Conservation (phyloP, 2,888 invertebrate species). For the Labia minor region DNA sequence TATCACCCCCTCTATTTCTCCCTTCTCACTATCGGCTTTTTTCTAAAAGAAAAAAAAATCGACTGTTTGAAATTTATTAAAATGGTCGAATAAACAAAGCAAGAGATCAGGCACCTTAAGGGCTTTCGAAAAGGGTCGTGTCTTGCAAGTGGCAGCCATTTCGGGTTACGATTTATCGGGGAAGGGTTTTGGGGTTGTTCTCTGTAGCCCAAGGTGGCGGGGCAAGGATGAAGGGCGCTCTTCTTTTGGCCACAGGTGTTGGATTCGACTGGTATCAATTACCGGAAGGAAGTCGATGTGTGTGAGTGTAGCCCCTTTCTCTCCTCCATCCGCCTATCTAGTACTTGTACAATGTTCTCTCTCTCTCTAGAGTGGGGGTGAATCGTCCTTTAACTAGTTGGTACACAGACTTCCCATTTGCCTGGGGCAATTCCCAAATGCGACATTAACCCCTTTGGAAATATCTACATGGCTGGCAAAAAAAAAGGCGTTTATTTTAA, state of each 20-base stretch:
- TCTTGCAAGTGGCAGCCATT: neutral
- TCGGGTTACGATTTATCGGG: neutral
- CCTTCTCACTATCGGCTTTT: too few species aligned
- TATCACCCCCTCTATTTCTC: too few species aligned
- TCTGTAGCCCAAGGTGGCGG: neutral
- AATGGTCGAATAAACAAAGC: neutral
- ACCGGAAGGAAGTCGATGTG: neutral
- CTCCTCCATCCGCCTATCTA: neutral
- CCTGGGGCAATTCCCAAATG: constrained; percentile 7
- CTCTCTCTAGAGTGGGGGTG: too few species aligned
- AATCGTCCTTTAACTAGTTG: neutral
- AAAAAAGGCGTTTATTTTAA: too few species aligned
- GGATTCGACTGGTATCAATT: constrained; percentile 1
- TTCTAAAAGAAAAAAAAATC: too few species aligned
- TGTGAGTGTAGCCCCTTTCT: too few species aligned
- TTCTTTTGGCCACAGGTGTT: neutral
- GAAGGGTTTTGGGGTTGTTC: neutral
- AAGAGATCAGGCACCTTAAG: neutral
- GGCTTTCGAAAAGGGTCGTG: neutral
- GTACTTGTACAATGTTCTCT: too few species aligned
- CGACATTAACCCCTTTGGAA: neutral
- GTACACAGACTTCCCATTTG: constrained; percentile 4
- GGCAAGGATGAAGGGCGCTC: neutral
- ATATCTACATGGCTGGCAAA: too few species aligned
- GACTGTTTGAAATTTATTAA: neutral